Conservation (phyloP, 2,113 vertebrate species). For the Platanista minor region DNA sequence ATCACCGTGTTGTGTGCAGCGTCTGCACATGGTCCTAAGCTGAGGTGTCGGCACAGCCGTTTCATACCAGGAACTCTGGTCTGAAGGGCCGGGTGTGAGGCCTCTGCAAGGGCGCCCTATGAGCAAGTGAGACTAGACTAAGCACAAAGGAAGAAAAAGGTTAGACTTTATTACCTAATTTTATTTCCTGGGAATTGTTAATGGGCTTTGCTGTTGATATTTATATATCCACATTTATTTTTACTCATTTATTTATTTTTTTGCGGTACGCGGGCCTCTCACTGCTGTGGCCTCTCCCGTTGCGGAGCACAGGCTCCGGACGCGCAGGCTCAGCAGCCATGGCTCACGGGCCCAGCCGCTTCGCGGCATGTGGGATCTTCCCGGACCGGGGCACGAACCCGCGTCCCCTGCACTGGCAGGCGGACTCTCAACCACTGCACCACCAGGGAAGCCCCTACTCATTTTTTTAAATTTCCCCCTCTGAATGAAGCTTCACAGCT, state of each 20-base stretch:
- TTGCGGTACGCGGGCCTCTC: no score
- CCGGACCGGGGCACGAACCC: no score
- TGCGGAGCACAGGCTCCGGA: no score
- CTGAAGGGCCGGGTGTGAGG: background rate
- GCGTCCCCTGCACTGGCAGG: no score
- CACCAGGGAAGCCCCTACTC: no score
- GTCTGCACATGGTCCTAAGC: background rate
- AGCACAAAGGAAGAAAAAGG: background rate
- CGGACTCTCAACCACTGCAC: no score
- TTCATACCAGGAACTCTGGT: background rate
- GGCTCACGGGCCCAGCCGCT: no score
- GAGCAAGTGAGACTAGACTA: background rate
- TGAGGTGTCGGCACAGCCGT: background rate
- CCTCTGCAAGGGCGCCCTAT: background rate
- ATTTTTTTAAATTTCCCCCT: background rate
- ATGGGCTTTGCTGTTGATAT: background rate
- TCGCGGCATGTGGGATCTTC: no score
- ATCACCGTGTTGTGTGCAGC: background rate
- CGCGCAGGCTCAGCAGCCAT: no score
- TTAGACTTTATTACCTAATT: background rate
- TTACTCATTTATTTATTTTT: conserved; percentile 12
- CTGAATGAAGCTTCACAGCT: background rate
- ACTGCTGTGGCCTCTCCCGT: no score
- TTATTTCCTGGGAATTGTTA: background rate
- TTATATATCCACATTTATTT: background rate